phyloP scores from a whole-genome alignment of 2,888 invertebrate genomes.

The Callyntrura guangdongensis region DNA sequence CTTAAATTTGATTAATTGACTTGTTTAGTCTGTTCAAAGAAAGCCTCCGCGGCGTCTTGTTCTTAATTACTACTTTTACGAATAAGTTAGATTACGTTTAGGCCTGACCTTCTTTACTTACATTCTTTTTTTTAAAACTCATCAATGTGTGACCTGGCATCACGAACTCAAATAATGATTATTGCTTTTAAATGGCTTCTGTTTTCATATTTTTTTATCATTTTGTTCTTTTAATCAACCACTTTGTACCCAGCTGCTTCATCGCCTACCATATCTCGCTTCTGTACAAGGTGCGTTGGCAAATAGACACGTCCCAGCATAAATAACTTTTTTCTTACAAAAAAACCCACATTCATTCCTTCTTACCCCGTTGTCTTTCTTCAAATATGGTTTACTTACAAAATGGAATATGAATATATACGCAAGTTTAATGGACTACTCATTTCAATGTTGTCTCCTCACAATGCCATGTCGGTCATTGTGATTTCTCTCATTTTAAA shows the following conservation, averaged over 20 bases:
- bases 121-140: too few relatives aligned
- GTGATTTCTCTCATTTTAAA: not conserved
- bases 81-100: too few relatives aligned
- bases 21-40: too few relatives aligned
- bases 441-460: not conserved
- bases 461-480: not conserved
- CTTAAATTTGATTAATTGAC: too few relatives aligned
- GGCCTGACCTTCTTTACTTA: too few relatives aligned
- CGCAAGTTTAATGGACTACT: not conserved
- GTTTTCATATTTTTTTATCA: not conserved
- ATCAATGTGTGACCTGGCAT: not conserved
- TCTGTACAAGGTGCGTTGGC: not conserved
- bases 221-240: not conserved
- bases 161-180: slow-evolving; percentile 9
- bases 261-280: not conserved
- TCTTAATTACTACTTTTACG: too few relatives aligned
- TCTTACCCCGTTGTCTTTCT: not conserved
- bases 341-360: not conserved
- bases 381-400: slow-evolving; percentile 4
- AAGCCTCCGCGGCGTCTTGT: too few relatives aligned
- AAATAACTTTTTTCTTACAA: not conserved
- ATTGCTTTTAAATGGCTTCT: slow-evolving; percentile 12
- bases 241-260: not conserved
- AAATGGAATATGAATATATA: not conserved
- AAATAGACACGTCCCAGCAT: not conserved